Percentiles rank a stretch among this genome's conserved stretches.
These are phyloP conservation scores for Cataglyphis rosenhaueri DNA, from an alignment of 2,888 invertebrate species.

Conservation along the genomic window DNA sequence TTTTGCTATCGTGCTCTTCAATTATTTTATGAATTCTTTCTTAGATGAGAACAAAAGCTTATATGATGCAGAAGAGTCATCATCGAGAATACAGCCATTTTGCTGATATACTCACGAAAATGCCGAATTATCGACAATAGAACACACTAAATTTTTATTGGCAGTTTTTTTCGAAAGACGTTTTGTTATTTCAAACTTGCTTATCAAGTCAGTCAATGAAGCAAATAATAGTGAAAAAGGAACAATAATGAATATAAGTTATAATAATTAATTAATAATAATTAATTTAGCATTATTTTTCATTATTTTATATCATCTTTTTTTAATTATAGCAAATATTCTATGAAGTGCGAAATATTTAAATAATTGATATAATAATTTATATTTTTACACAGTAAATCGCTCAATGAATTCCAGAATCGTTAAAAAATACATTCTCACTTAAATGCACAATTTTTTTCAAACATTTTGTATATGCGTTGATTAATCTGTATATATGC, in stretches of 20 bases:
- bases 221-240: not conserved
- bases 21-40: constrained; percentile 55
- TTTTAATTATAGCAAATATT: not conserved
- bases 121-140: constrained; percentile 62
- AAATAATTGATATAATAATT: constrained; percentile 14
- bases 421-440: not conserved
- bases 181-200: constrained; percentile 51
- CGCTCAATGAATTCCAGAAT: not conserved
- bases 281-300: not conserved
- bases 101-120: constrained; percentile 78
- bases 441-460: constrained; percentile 5
- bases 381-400: constrained; percentile 20
- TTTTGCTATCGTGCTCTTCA: constrained; percentile 17
- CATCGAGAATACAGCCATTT: constrained; percentile 78
- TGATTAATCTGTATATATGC: not conserved
- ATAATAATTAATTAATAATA: not conserved
- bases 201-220: not conserved
- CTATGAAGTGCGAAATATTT: not conserved
- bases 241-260: not conserved
- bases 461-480: not conserved
- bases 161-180: constrained; percentile 52
- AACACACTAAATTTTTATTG: constrained; percentile 50
- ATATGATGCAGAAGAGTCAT: constrained; percentile 79
- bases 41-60: constrained; percentile 81
- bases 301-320: constrained; percentile 20